Percentiles rank a stretch among this genome's conserved stretches.
phyloP scores from a whole-genome alignment of 1,140 invertebrate genomes.

The Magallana angulata region DNA sequence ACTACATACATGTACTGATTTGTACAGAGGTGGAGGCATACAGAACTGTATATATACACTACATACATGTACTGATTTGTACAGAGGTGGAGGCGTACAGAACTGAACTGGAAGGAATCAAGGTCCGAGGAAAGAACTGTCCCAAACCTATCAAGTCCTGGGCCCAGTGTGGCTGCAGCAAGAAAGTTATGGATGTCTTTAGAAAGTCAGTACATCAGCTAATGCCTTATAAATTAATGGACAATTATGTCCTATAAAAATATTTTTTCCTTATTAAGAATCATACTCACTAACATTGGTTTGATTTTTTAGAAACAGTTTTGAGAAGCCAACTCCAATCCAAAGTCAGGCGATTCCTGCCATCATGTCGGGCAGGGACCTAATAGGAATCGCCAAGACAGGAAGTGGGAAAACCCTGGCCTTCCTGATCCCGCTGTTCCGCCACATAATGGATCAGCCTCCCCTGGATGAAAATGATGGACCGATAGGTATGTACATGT shows the following conservation, averaged over 20 bases:
- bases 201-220: slow-evolving; percentile 84
- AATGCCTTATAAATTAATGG: no score
- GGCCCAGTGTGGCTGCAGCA: slow-evolving; percentile 99
- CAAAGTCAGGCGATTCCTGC: slow-evolving; percentile 98
- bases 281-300: neutral
- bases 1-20: no score
- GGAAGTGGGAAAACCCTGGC: slow-evolving; percentile 99
- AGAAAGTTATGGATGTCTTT: slow-evolving; percentile 96
- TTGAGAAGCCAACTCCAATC: slow-evolving; percentile 99
- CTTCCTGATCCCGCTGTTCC: slow-evolving; percentile 98
- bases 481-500: slow-evolving; percentile 86
- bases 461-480: slow-evolving; percentile 96
- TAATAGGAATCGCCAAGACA: slow-evolving; percentile 99
- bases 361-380: slow-evolving; percentile 97
- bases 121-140: slow-evolving; percentile 88
- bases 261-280: no score
- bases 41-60: no score
- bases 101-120: slow-evolving; percentile 84
- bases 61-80: slow-evolving; percentile 28
- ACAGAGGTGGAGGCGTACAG: slow-evolving; percentile 85
- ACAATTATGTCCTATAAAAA: no score
- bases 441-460: slow-evolving; percentile 97
- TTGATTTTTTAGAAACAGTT: slow-evolving; percentile 83
- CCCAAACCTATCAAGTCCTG: slow-evolving; percentile 97
- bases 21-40: no score